These are phyloP conservation scores for Siniperca knerii DNA, from an alignment of 2,113 vertebrate genomes.

Conservation along the genomic window DNA sequence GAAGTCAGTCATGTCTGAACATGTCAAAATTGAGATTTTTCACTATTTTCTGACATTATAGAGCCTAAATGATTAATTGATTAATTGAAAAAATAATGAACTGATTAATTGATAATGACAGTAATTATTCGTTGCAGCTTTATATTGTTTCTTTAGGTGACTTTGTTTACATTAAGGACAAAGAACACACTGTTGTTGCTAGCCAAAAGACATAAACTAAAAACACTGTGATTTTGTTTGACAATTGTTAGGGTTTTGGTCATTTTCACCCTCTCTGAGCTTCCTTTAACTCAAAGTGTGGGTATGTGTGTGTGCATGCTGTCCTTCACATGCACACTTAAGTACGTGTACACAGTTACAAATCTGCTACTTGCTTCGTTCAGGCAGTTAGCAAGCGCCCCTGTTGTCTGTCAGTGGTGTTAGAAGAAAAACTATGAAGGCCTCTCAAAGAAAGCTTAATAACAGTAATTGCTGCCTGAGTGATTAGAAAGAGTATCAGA, in stretches of 20 bases:
- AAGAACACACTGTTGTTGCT: conserved; percentile 14
- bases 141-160: not conserved
- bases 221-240: conserved; percentile 24
- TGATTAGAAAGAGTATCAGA: conserved; percentile 78
- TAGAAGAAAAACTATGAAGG: conserved; percentile 64
- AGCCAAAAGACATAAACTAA: conserved; percentile 12
- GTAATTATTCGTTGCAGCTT: not conserved
- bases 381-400: conserved; percentile 37
- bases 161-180: not conserved
- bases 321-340: conserved; percentile 31
- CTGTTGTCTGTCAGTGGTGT: conserved; percentile 62
- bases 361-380: conserved; percentile 31
- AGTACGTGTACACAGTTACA: conserved; percentile 32
- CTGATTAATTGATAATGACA: not conserved
- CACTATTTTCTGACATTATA: not conserved
- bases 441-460: conserved; percentile 72
- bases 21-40: not conserved
- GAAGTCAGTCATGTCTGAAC: not conserved
- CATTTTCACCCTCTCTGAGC: conserved; percentile 23
- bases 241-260: conserved; percentile 39
- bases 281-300: conserved; percentile 7
- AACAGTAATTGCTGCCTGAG: conserved; percentile 73
- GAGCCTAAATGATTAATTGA: not conserved
- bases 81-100: not conserved
- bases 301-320: conserved; percentile 1